Percentiles rank a stretch among this genome's conserved stretches.
phyloP scores from a whole-genome alignment of 1,140 invertebrate genomes.

The Rhagoletis pomonella region DNA sequence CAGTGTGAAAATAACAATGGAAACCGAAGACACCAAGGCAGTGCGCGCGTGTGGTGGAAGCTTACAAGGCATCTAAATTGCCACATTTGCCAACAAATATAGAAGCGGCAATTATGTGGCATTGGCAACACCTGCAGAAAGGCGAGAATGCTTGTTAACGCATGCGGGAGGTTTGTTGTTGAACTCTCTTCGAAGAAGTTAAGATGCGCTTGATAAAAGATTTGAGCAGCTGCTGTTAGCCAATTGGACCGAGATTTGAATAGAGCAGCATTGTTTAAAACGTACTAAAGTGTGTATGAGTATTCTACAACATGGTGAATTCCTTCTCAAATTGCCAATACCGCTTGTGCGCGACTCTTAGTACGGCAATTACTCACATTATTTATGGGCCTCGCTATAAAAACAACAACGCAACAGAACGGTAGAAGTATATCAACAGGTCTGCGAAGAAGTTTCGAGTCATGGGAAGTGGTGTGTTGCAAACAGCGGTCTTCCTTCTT shows the following conservation, averaged over 20 bases:
- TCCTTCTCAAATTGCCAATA: too few species aligned
- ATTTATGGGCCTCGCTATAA: background rate
- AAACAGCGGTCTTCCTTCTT: background rate
- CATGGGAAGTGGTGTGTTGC: background rate
- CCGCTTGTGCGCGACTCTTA: background rate
- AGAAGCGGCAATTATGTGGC: conserved; percentile 40
- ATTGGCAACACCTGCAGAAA: background rate
- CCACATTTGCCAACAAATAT: background rate
- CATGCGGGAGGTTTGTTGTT: background rate
- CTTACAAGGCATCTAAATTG: background rate
- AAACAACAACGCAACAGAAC: background rate
- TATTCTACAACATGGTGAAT: too few species aligned
- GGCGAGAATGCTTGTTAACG: background rate
- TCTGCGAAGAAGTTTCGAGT: background rate
- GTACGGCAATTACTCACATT: background rate
- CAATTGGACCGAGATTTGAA: background rate
- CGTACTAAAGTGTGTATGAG: too few species aligned
- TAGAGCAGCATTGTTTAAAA: background rate
- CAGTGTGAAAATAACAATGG: background rate
- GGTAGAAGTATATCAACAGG: background rate
- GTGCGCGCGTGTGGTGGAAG: too few species aligned
- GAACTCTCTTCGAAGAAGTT: background rate
- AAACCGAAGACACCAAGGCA: background rate
- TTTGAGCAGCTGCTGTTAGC: background rate
- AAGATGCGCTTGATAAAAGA: background rate